Evolutionary conservation across 2,888 invertebrate species (phyloP).

Genomic region (Epinotia nisella): DNA sequence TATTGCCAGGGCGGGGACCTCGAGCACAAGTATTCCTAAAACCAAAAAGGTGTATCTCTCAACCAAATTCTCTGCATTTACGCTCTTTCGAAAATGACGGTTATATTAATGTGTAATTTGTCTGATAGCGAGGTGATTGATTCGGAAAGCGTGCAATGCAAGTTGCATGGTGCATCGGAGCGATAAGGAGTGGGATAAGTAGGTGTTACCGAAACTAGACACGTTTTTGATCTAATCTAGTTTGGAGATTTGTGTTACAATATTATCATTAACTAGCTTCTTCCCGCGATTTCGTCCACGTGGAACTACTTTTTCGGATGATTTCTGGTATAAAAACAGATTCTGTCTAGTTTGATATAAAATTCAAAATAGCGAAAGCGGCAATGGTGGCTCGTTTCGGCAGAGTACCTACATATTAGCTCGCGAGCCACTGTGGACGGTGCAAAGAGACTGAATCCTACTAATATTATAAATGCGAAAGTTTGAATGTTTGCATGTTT

Average conservation of each 20-base stretch:
- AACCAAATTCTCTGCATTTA: not conserved
- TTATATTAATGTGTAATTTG: constrained; percentile 81
- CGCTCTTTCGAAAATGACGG: not conserved
- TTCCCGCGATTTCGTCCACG: not conserved
- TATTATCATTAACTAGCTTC: not conserved
- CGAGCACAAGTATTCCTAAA: constrained; percentile 51
- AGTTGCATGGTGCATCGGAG: constrained; percentile 69
- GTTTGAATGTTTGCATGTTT: too few species aligned
- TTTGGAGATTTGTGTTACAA: not conserved
- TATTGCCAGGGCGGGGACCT: constrained; percentile 67
- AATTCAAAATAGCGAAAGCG: too few species aligned
- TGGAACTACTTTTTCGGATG: too few species aligned
- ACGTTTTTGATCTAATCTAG: constrained; percentile 11
- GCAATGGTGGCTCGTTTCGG: too few species aligned
- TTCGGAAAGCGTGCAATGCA: constrained; percentile 78
- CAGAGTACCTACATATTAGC: too few species aligned
- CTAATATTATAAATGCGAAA: too few species aligned
- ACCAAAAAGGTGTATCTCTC: not conserved
- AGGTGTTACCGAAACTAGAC: constrained; percentile 34
- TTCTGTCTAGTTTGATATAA: too few species aligned
- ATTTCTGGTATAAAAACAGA: too few species aligned
- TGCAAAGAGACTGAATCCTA: too few species aligned
- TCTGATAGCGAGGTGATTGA: constrained; percentile 79
- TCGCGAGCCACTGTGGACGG: too few species aligned
- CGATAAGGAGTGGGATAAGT: constrained; percentile 60